Evolutionary conservation across 2,888 invertebrate species (phyloP).

Genomic region (Chrysotoxum bicinctum): DNA sequence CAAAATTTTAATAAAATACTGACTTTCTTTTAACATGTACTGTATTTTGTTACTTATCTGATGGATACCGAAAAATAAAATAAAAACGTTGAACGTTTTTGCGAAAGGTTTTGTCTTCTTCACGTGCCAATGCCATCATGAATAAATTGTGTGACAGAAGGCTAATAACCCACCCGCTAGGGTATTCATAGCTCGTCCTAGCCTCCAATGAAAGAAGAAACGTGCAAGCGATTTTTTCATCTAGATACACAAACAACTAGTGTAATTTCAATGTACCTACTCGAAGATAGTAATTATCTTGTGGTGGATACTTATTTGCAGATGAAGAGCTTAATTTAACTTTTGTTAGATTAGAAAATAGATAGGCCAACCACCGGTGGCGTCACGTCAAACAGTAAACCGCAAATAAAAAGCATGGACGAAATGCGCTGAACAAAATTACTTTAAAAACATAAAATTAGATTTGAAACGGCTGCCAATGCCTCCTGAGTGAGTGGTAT

Average conservation of each 20-base stretch:
- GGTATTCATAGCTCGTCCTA: slow-evolving; percentile 56
- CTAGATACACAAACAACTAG: not conserved
- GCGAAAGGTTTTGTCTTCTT: slow-evolving; percentile 21
- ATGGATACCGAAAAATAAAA: not conserved
- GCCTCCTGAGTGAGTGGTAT: not conserved
- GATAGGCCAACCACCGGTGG: slow-evolving; percentile 9
- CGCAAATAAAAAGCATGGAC: not conserved
- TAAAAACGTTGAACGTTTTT: not conserved
- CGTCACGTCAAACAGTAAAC: not conserved
- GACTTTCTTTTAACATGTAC: not conserved
- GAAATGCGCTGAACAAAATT: not conserved
- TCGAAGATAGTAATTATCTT: not conserved
- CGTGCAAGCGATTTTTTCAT: slow-evolving; percentile 59
- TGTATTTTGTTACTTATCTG: not conserved
- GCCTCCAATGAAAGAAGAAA: slow-evolving; percentile 32
- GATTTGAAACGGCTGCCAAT: not conserved
- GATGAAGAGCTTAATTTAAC: slow-evolving; percentile 34
- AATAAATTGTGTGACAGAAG: slow-evolving; percentile 9
- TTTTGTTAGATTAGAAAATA: slow-evolving; percentile 23
- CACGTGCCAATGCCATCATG: slow-evolving; percentile 66
- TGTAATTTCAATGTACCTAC: not conserved
- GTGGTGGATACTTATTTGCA: slow-evolving; percentile 19
- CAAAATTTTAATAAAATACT: not conserved
- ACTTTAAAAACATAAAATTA: not conserved
- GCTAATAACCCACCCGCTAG: slow-evolving; percentile 45